phyloP scores from a whole-genome alignment of 2,113 vertebrate genomes.

The Danionella cerebrum region DNA sequence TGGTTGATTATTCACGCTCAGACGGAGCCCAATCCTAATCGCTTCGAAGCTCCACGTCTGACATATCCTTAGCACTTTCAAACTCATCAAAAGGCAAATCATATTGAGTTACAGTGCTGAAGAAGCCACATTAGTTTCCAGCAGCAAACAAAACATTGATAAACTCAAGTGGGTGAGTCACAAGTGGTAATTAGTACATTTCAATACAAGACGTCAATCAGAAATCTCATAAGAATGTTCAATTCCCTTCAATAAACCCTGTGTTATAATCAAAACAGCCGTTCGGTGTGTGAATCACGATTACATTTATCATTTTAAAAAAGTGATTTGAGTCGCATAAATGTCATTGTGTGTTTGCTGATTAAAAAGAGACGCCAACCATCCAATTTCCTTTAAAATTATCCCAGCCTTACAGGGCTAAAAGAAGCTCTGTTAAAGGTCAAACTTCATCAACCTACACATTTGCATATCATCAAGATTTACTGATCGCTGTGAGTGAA shows the following conservation, averaged over 20 bases:
- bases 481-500: background rate
- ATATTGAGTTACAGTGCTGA: background rate
- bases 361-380: background rate
- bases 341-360: background rate
- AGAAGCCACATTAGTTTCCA: background rate
- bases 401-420: background rate
- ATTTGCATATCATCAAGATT: background rate
- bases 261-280: too few relatives aligned
- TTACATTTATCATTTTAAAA: too few relatives aligned
- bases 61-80: background rate
- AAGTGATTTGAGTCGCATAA: background rate
- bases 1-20: background rate
- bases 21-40: background rate
- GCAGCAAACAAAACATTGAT: background rate
- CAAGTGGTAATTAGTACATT: background rate
- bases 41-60: background rate
- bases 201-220: background rate
- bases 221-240: background rate
- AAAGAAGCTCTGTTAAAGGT: background rate
- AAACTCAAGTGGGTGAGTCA: background rate
- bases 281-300: too few relatives aligned
- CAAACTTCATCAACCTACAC: background rate
- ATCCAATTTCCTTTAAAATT: background rate
- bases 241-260: too few relatives aligned
- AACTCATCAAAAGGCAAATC: background rate